Base-by-base conservation (phyloP, 2,888 invertebrate genomes). In the Rotaria macrura region DNA sequence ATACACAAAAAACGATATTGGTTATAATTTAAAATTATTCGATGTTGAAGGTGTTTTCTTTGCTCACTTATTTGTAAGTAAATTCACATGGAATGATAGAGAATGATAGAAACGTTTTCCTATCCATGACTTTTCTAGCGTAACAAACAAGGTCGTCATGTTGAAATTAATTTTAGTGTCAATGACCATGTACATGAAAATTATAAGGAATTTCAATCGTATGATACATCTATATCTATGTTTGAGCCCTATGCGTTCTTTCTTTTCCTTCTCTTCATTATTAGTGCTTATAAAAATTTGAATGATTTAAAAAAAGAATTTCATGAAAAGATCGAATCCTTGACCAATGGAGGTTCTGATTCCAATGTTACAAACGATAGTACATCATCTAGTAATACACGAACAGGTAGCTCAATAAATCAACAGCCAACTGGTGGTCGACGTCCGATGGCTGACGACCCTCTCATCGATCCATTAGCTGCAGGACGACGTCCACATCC, bases 21-120 rank as follows among this genome's bases (percentile, higher is more conserved):
- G 79, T n/a, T 79, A 79, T 14, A 79, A 79, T 79, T 79, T 79
- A 43, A 79, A 79, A 79, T 79, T 79, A 43, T 79, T 79, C n/a
- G 79, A 79, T 79, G 79, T 79, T 79, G 79, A 79, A 79, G 79
- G 79, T 25, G 79, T 79, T 79, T 79, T 79, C 43, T 79, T 79
- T 79, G 79, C 79, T n/a, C 79, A 79, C 43, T 43, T 79, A 43
- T 79, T 79, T n/a, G 79, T 79, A 79, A 79, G 79, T 43, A 25
- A 43, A 29, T 29, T 29, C 0, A 29, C 5, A n/a, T 9, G 2
- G n/a, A 23, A 2, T 3, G 7, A 20, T 9, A 23, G 9, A 55
- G 7, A 49, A 49, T 12, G 17, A 49, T 17, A 14, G 14, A n/a
- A 57, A n/a, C 14, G 2, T 4, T 57, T 57, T 17, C 65, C 6